Conservation (phyloP, 2,888 invertebrate genomes). For the Syritta pipiens region DNA sequence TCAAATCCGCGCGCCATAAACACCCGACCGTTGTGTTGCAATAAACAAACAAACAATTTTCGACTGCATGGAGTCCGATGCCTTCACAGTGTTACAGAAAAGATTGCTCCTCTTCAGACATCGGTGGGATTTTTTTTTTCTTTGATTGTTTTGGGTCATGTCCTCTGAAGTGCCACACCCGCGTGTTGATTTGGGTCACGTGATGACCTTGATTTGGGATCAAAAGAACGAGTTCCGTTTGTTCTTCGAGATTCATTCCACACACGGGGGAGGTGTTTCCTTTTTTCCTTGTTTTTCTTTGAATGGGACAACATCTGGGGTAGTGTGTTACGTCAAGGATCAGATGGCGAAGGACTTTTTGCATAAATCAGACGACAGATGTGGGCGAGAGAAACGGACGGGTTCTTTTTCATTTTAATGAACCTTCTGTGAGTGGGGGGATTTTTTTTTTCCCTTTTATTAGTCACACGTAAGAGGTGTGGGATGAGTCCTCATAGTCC, state of each 20-base stretch:
- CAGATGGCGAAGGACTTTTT: slow-evolving; percentile 35
- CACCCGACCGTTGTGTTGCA: slow-evolving; percentile 32
- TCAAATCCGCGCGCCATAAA: not conserved
- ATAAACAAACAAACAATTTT: slow-evolving; percentile 35
- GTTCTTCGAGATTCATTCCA: not conserved
- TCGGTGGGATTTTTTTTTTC: slow-evolving; percentile 21
- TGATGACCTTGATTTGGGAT: slow-evolving; percentile 56
- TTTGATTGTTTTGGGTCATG: slow-evolving; percentile 39
- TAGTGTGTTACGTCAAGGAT: slow-evolving; percentile 57
- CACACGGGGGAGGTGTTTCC: not conserved
- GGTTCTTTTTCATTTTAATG: too few relatives aligned
- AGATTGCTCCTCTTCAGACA: slow-evolving; percentile 4
- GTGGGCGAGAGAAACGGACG: too few relatives aligned
- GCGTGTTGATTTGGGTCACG: slow-evolving; percentile 60
- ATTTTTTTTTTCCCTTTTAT: too few relatives aligned
- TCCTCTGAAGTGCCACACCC: slow-evolving; percentile 46
- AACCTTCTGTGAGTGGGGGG: too few relatives aligned
- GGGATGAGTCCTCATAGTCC: too few relatives aligned
- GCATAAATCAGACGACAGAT: slow-evolving; percentile 45
- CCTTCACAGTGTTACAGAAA: too few relatives aligned
- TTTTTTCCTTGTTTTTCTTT: slow-evolving; percentile 19
- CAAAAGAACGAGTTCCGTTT: slow-evolving; percentile 31
- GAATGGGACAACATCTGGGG: slow-evolving; percentile 41
- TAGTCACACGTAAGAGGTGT: too few relatives aligned
- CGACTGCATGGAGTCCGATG: too few relatives aligned